Evolutionary conservation across 2,888 invertebrate genomes (phyloP).

Genomic region (Philereme vetulata): DNA sequence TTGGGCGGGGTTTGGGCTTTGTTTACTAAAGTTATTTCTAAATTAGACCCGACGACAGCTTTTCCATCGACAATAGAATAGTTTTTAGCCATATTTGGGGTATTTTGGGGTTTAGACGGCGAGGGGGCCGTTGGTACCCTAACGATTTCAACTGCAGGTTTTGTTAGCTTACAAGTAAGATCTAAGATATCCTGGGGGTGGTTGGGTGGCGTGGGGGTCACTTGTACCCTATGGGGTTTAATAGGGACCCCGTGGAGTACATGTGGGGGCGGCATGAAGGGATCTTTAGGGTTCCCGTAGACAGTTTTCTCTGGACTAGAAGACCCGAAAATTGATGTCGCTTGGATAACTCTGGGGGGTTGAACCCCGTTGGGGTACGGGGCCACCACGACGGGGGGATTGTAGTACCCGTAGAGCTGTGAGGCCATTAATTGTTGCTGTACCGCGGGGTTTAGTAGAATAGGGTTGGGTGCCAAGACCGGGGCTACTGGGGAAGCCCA

Average conservation of each 20-base stretch:
- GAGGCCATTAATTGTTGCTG: constrained; percentile 75
- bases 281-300: constrained; percentile 89
- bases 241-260: constrained; percentile 73
- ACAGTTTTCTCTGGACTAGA: constrained; percentile 84
- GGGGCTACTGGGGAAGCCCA: constrained; percentile 44
- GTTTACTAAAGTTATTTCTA: constrained; percentile 88
- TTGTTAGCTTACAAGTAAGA: constrained; percentile 82
- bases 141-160: constrained; percentile 84
- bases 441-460: constrained; percentile 66
- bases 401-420: constrained; percentile 18
- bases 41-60: constrained; percentile 84
- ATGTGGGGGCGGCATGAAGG: constrained; percentile 82
- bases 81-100: constrained; percentile 76
- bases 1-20: constrained; percentile 64
- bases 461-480: constrained; percentile 45
- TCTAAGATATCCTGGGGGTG: constrained; percentile 85
- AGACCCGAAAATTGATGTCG: constrained; percentile 86
- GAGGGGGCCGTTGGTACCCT: constrained; percentile 69
- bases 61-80: constrained; percentile 72
- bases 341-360: constrained; percentile 85
- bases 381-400: constrained; percentile 16
- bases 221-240: constrained; percentile 52
- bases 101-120: constrained; percentile 65
- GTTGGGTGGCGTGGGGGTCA: constrained; percentile 44
- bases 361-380: constrained; percentile 61